Evolutionary conservation across 2,113 vertebrate species (phyloP), one percentile per base, ranked within the genome.

Genomic region (Argyrosomus japonicus): DNA sequence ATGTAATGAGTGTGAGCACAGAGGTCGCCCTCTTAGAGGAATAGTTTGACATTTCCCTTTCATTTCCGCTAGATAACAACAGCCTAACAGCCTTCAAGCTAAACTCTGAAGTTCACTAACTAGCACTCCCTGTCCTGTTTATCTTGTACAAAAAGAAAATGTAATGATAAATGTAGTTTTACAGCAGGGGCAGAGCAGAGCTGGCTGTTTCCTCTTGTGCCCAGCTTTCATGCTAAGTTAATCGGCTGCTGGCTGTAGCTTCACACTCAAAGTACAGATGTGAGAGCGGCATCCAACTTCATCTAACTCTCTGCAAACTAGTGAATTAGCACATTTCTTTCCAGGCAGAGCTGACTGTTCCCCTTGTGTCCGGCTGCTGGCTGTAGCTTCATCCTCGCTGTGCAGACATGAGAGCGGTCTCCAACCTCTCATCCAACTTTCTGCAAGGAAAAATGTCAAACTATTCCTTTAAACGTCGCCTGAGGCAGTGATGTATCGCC

Each of bases 31-130:
- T 68, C 53, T 70, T 19, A 18, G 68, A 77, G 68, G 64, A 77
- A 61, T 3, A 75, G 87, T 76, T 87, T 17, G 68, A 63, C n/a
- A 36, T 67, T 65, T 80, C 79, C 5, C 5, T 5, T 45, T n/a
- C n/a, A n/a, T n/a, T n/a, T n/a, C n/a, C 0, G 3, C 4, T 25
- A 62, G 57, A 56, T 65, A 25, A 48, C 32, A 70, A 77, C 19
- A 51, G 50, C 6, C 53, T n/a, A 23, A 61, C 36, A 43, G 15
- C 36, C 19, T 21, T 4, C 5, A 17, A 53, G 18, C 50, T n/a
- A 32, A 29, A 21, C 23, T 45, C 14, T 36, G 43, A 62, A 73
- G 18, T 25, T 77, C 79, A 57, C 12, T 21, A 40, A 63, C 70
- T n/a, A 47, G 15, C 45, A 4, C 45, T n/a, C 56, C 68, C 23